Conservation (phyloP, 2,113 vertebrate species). For the Siniperca knerii region DNA sequence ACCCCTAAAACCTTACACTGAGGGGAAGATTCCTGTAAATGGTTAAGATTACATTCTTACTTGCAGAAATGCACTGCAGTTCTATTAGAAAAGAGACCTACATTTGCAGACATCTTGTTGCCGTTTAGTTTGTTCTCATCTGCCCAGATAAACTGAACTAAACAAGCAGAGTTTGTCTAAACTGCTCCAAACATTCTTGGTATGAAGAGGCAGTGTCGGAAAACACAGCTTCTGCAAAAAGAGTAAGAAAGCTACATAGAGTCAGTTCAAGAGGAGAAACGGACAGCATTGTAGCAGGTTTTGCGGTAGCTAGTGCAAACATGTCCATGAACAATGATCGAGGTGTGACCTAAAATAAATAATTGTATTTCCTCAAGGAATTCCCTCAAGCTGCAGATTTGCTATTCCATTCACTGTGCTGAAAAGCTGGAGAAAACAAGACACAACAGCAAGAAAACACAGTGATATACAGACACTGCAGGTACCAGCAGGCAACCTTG, state of each 20-base stretch:
- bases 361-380: conserved; percentile 30
- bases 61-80: background rate
- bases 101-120: background rate
- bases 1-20: background rate
- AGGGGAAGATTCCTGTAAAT: conserved; percentile 18
- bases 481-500: conserved; percentile 13
- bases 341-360: conserved; percentile 26
- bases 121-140: background rate
- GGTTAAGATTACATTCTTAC: too few relatives aligned
- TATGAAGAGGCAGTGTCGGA: background rate
- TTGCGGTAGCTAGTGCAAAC: background rate
- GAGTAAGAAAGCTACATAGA: background rate
- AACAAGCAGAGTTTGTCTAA: background rate
- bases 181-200: background rate
- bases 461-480: conserved; percentile 2
- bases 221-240: background rate
- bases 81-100: background rate
- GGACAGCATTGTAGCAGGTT: background rate
- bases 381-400: conserved; percentile 11
- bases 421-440: background rate
- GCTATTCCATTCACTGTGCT: background rate
- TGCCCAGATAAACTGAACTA: background rate
- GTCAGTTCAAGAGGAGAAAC: background rate
- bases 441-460: background rate
- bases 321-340: background rate